Evolutionary conservation across 2,888 invertebrate genomes (phyloP).

Genomic region (Clivina fossor): DNA sequence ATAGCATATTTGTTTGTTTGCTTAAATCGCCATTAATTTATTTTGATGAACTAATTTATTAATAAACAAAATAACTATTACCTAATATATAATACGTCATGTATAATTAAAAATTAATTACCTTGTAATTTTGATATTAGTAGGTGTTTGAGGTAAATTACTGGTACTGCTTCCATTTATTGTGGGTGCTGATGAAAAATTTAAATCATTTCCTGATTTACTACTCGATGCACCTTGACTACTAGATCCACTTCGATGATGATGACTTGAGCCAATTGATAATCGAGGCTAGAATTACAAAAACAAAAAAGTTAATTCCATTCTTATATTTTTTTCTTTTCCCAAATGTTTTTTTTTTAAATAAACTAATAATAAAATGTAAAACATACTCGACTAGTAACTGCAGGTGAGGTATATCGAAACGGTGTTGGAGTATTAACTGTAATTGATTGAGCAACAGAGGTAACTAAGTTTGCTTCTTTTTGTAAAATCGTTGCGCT

Average conservation of each 20-base stretch:
- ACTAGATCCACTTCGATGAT: constrained; percentile 29
- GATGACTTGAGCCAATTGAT: constrained; percentile 35
- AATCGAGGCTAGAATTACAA: constrained; percentile 30
- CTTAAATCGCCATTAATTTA: too few species aligned
- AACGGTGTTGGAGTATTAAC: constrained; percentile 52
- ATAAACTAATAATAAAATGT: constrained; percentile 9
- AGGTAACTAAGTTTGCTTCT: constrained; percentile 71
- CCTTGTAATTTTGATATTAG: constrained; percentile 37
- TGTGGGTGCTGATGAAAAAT: constrained; percentile 8
- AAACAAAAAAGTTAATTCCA: constrained; percentile 18
- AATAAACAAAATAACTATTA: neutral
- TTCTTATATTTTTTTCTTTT: too few species aligned
- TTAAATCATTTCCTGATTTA: neutral
- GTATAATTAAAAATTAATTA: constrained; percentile 12
- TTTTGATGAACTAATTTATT: neutral
- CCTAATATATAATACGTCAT: neutral
- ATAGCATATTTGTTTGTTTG: too few species aligned
- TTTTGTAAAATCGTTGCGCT: constrained; percentile 73
- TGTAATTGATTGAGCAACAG: constrained; percentile 52
- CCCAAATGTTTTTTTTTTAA: constrained; percentile 36
- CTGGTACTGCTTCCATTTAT: constrained; percentile 15
- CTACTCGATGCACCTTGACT: constrained; percentile 19
- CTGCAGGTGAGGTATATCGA: constrained; percentile 55
- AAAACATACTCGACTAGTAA: constrained; percentile 55
- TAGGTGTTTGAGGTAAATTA: constrained; percentile 18